Conservation (phyloP, 92 coral and sea anemone genomes). For the Galaxea fascicularis region DNA sequence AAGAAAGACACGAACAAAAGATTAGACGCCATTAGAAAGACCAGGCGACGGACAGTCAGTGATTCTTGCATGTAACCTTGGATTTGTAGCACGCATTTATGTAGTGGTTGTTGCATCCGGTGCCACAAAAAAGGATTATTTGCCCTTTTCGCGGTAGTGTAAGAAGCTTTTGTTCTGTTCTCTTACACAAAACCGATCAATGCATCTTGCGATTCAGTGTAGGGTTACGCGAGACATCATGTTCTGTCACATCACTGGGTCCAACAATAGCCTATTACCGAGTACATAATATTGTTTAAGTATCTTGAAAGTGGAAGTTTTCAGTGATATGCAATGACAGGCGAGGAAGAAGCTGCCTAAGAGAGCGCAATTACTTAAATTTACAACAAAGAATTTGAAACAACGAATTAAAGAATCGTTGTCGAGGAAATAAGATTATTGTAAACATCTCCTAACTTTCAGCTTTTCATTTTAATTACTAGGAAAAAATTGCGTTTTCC, state of each 20-base stretch:
- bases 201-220: not conserved
- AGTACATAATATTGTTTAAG: not conserved
- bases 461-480: not conserved
- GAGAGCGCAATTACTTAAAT: slow-evolving; percentile 13
- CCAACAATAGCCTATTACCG: not conserved
- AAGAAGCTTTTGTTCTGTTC: slow-evolving; percentile 7
- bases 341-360: not conserved
- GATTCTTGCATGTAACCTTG: not conserved
- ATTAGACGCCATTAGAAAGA: slow-evolving; percentile 1
- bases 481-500: not conserved
- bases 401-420: not conserved
- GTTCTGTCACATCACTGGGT: not conserved
- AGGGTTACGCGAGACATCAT: not conserved
- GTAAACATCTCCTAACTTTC: not conserved
- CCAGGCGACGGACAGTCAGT: not conserved
- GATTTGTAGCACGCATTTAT: slow-evolving; percentile 10
- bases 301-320: slow-evolving; percentile 1
- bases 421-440: slow-evolving; percentile 26
- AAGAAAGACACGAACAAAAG: not conserved
- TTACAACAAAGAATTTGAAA: not conserved
- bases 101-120: slow-evolving; percentile 22
- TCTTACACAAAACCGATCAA: not conserved
- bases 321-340: not conserved
- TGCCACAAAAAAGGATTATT: not conserved
- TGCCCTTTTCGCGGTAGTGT: slow-evolving; percentile 6